Evolutionary conservation across 2,888 invertebrate species (phyloP), one percentile per base, ranked within the genome.

Genomic region (Andrena camellia): DNA sequence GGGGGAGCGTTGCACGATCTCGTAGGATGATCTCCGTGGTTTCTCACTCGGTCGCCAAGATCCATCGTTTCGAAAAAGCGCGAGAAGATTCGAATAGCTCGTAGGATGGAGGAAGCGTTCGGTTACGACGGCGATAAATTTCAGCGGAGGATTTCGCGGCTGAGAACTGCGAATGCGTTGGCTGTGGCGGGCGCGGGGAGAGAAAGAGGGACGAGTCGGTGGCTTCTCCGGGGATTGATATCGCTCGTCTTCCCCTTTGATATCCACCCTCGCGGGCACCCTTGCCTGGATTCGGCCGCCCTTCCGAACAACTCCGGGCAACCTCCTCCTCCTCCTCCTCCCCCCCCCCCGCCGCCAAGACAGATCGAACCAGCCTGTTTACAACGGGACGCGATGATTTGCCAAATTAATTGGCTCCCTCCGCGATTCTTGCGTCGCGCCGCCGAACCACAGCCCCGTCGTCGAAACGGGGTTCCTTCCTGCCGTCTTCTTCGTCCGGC

Each of bases 201-300:
- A 77, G 50, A 70, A 83, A 73, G 81, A 75, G 86, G 86, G 76
- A 84, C 85, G 86, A 87, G 89, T 87, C 50, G 87, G 89, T 89
- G 89, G 90, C 89, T 89, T 87, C 81, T 90, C 83, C 85, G 80
- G 91, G 92, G 92, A 93, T 92, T 92, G 93, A 93, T 93, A 93
- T 93, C 92, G 92, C 92, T 92, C 91, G 91, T 90, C 91, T 92
- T 93, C 90, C 90, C 91, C 91, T 92, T 93, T 93, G 93, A 93
- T 93, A 93, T 93, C 90, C 89, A 92, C 88, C 89, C 88, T 86
- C 76, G 67, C 78, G 84, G 84, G 62, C 75, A 74, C 76, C 75
- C 67, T 78, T 35, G 52, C 52, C 54, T 6, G 54, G 54, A 6
- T 54, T 23, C 72, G 23, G 4, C 79, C 74, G 73, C 75, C 82